Conservation (phyloP, 2,797 vertebrate genomes). For the Dipus sagitta region DNA sequence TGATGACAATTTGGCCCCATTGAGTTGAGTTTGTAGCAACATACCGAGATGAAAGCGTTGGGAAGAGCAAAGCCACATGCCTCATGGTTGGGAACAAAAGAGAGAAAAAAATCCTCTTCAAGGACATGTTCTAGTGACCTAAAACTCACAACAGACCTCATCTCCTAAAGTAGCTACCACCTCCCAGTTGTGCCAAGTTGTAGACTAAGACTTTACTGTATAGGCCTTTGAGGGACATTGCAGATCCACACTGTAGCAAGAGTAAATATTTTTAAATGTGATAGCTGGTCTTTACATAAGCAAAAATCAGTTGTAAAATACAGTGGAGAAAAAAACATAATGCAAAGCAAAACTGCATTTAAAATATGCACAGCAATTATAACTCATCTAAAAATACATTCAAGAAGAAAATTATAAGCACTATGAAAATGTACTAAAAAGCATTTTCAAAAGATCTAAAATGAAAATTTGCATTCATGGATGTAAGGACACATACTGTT, state of each 20-base stretch:
- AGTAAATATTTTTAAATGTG: constrained; percentile 68
- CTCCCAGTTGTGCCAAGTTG: not conserved
- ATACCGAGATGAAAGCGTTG: not conserved
- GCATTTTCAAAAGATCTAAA: constrained; percentile 42
- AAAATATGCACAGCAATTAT: constrained; percentile 72
- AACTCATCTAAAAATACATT: constrained; percentile 73
- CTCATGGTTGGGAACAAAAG: not conserved
- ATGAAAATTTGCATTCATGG: constrained; percentile 15
- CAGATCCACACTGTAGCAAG: not conserved
- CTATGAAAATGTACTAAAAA: constrained; percentile 68
- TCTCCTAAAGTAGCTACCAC: not conserved
- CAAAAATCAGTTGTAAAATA: constrained; percentile 69
- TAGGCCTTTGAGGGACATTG: not conserved
- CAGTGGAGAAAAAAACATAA: constrained; percentile 24
- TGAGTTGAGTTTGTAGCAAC: not conserved
- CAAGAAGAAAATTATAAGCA: constrained; percentile 55
- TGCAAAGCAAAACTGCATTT: constrained; percentile 57
- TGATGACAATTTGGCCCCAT: not conserved
- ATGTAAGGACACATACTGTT: constrained; percentile 39
- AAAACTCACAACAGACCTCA: not conserved
- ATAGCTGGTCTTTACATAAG: constrained; percentile 62
- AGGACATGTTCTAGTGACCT: not conserved
- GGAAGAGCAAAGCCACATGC: not conserved
- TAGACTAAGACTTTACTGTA: not conserved
- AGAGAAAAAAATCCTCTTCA: not conserved